These are phyloP conservation scores for Drosophila mojavensis DNA, from an alignment of 1,140 invertebrate species.

Conservation along the genomic window DNA sequence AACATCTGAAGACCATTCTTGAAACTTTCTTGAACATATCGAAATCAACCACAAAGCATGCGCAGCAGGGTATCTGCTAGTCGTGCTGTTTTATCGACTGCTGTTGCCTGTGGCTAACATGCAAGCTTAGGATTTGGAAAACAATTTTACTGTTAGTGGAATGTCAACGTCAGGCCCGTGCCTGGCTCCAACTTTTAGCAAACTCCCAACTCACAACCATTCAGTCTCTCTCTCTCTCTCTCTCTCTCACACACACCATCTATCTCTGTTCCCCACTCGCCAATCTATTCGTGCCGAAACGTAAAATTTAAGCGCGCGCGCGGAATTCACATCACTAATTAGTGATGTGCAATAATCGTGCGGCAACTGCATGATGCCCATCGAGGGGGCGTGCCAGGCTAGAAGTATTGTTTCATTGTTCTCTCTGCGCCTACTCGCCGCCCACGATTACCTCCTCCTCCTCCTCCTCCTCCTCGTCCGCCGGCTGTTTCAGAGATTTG, in stretches of 20 bases:
- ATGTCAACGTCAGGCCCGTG: slow-evolving; percentile 73
- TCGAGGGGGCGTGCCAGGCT: background rate
- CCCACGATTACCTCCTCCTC: too few relatives aligned
- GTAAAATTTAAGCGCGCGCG: slow-evolving; percentile 69
- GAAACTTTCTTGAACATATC: too few relatives aligned
- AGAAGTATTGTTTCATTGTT: slow-evolving; percentile 17
- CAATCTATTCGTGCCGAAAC: slow-evolving; percentile 44
- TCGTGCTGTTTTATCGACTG: slow-evolving; percentile 6
- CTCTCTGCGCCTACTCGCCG: background rate
- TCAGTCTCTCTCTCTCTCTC: background rate
- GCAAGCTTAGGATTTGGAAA: slow-evolving; percentile 80
- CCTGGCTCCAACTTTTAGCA: slow-evolving; percentile 2
- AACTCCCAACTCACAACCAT: background rate
- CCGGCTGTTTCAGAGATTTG: slow-evolving; percentile 42
- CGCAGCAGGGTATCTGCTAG: background rate
- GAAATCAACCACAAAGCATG: too few relatives aligned
- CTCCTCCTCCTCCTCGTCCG: too few relatives aligned
- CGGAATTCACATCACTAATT: slow-evolving; percentile 74
- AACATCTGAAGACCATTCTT: too few relatives aligned
- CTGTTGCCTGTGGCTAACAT: slow-evolving; percentile 70
- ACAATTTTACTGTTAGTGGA: slow-evolving; percentile 81
- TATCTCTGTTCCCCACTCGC: background rate
- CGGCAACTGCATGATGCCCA: slow-evolving; percentile 12
- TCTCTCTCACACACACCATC: background rate
- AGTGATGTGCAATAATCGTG: slow-evolving; percentile 81